Evolutionary conservation across 2,888 invertebrate genomes (phyloP).

Genomic region (Eupithecia centaureata): DNA sequence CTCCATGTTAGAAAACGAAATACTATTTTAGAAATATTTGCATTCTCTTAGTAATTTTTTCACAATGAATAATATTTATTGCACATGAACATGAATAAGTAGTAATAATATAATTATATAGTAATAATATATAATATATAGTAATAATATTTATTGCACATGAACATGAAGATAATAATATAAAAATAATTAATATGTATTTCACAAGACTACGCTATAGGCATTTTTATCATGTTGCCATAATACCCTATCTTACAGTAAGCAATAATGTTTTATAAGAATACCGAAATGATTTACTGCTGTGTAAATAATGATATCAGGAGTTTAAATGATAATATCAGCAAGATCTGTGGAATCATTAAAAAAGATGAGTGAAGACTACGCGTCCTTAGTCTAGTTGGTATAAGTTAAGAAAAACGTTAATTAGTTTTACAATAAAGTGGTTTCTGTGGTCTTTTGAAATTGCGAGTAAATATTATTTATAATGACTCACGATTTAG

Average conservation of each 20-base stretch:
- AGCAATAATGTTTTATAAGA: not conserved
- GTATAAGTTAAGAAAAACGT: not conserved
- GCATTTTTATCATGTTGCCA: not conserved
- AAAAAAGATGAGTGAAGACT: conserved; percentile 5
- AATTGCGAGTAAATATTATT: not conserved
- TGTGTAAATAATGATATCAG: conserved; percentile 39
- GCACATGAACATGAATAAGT: too few species aligned
- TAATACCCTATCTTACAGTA: not conserved
- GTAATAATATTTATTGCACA: too few species aligned
- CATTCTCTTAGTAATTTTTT: too few species aligned
- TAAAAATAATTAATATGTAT: too few species aligned
- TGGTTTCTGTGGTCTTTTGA: not conserved
- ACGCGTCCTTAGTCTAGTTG: conserved; percentile 14
- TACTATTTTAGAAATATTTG: too few species aligned
- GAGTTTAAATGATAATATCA: conserved; percentile 2
- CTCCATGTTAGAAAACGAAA: not conserved
- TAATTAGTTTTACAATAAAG: not conserved
- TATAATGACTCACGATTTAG: conserved; percentile 33
- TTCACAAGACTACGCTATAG: not conserved
- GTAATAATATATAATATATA: too few species aligned
- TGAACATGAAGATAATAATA: too few species aligned
- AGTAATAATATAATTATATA: too few species aligned
- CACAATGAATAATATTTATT: too few species aligned
- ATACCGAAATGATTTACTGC: not conserved
- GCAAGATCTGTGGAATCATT: not conserved